phyloP scores from a whole-genome alignment of 2,888 invertebrate genomes.

The Caenorhabditis panamensis region DNA sequence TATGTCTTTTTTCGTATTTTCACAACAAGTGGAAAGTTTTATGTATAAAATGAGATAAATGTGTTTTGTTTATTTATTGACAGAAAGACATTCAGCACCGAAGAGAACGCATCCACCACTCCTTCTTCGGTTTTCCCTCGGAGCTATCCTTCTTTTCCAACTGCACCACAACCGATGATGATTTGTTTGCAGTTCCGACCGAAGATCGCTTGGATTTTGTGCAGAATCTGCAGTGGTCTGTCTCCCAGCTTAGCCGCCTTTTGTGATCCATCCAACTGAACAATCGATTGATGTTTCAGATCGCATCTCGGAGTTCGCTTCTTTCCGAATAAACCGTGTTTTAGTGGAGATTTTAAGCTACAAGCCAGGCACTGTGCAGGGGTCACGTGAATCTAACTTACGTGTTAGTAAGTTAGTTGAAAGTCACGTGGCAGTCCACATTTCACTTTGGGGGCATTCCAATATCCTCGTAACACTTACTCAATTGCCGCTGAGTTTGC shows the following conservation, averaged over 20 bases:
- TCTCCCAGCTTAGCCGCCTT: slow-evolving; percentile 42
- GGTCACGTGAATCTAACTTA: too few species aligned
- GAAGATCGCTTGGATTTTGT: slow-evolving; percentile 51
- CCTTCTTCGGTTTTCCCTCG: slow-evolving; percentile 24
- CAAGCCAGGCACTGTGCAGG: too few species aligned
- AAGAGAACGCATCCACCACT: slow-evolving; percentile 59
- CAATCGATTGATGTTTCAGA: slow-evolving; percentile 39
- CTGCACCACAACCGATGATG: slow-evolving; percentile 39
- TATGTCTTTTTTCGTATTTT: too few species aligned
- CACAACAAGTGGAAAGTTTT: too few species aligned
- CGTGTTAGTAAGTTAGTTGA: too few species aligned
- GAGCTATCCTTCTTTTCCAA: background rate
- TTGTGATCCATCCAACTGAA: slow-evolving; percentile 42
- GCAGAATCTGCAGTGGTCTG: slow-evolving; percentile 33
- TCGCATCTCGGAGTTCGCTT: slow-evolving; percentile 29
- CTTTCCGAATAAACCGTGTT: slow-evolving; percentile 40
- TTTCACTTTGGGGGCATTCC: too few species aligned
- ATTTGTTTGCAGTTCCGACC: slow-evolving; percentile 38
- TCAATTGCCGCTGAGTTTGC: too few species aligned
- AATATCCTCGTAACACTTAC: too few species aligned
- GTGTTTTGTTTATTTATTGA: background rate
- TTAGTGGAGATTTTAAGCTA: too few species aligned
- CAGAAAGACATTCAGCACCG: slow-evolving; percentile 28
- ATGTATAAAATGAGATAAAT: background rate
- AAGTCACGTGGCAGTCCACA: too few species aligned